Base-by-base conservation (phyloP, 2,888 invertebrate genomes). In the Tinea semifulvella region DNA sequence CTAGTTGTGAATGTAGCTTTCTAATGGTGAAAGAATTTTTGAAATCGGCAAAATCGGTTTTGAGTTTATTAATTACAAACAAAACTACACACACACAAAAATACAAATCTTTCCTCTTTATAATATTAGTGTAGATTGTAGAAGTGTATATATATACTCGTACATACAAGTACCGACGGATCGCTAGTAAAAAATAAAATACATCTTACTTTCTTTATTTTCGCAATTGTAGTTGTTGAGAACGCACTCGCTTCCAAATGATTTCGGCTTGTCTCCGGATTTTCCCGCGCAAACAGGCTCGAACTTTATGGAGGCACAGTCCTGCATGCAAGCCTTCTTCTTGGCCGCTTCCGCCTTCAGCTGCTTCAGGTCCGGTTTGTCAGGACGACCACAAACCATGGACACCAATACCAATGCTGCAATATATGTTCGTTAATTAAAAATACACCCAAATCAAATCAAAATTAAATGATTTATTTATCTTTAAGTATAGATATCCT, bases 141-240 rank as follows among this genome's bases (percentile, higher is more conserved):
- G n/a, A n/a, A n/a, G n/a, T n/a, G n/a, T n/a, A n/a, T n/a, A n/a
- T n/a, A n/a, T n/a, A n/a, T n/a, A n/a, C n/a, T n/a, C n/a, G n/a
- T 8, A 10, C 25, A 25, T 25, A 25, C 25, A 25, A 25, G 25
- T 25, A 6, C 25, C 25, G 25, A 10, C 6, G 6, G 8, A 25
- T 25, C 8, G 7, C 31, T 39, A 39, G 17, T 17, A 42, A 25
- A 20, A 13, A 27, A 16, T 35, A 16, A 6, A 42, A 38, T n/a
- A n/a, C n/a, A n/a, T 74, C 85, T 82, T 63, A 88, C 88, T 83
- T 39, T 84, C 83, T 55, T 84, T 83, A 55, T 84, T 74, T 56
- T 88, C 87, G 65, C 88, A 88, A 55, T 88, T 88, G 61, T 85
- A 82, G 53, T 85, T 84, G 48, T 84, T 80, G 65, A 88, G 65